Evolutionary conservation across 1,140 invertebrate species (phyloP).

Genomic region (Neodiprion virginianus): DNA sequence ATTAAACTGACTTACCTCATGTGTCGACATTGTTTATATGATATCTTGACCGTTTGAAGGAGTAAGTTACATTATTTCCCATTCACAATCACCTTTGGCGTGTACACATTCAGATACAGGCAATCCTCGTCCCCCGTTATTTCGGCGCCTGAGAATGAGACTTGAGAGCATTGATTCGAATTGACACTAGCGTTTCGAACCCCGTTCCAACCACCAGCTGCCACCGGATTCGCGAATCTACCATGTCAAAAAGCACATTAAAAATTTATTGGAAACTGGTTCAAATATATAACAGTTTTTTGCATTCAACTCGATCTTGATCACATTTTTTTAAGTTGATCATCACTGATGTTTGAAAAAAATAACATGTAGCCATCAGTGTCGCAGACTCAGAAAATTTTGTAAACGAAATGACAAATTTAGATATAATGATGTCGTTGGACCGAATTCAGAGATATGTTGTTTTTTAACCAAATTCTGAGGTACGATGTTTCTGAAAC

Average conservation of each 20-base stretch:
- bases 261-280: not conserved
- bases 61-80: not conserved
- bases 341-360: too few species aligned
- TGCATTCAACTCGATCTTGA: too few species aligned
- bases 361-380: too few species aligned
- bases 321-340: too few species aligned
- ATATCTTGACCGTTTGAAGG: not conserved
- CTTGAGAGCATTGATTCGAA: constrained; percentile 25
- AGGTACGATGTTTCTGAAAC: too few species aligned
- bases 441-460: too few species aligned
- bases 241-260: not conserved
- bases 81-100: constrained; percentile 57
- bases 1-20: too few species aligned
- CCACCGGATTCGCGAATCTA: constrained; percentile 32
- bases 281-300: too few species aligned
- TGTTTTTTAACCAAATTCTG: too few species aligned
- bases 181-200: constrained; percentile 27
- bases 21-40: not conserved
- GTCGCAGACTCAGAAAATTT: too few species aligned
- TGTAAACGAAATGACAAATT: too few species aligned
- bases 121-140: constrained; percentile 64
- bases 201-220: constrained; percentile 36
- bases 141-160: not conserved
- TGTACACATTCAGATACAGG: constrained; percentile 69
- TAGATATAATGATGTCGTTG: too few species aligned